Percentiles rank a stretch among this genome's conserved stretches.
Conservation (phyloP, 2,888 invertebrate genomes). For the Leptopilina myrica region DNA sequence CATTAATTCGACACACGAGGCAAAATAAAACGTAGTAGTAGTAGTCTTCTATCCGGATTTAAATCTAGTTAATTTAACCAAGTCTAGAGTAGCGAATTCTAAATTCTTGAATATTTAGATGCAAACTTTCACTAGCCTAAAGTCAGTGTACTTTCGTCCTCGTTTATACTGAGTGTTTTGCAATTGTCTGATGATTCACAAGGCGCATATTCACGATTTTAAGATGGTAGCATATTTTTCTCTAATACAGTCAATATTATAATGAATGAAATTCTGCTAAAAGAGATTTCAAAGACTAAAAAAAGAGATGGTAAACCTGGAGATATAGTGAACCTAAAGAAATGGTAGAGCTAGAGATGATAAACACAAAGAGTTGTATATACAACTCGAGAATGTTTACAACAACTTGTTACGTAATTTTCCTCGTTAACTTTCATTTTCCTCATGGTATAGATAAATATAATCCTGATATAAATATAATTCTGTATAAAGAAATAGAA, state of each 20-base stretch:
- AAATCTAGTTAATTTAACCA: slow-evolving; percentile 5
- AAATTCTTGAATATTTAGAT: slow-evolving; percentile 50
- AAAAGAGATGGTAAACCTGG: no score
- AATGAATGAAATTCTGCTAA: background rate
- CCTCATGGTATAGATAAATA: no score
- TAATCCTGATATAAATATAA: no score
- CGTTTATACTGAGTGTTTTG: slow-evolving; percentile 8
- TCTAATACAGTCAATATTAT: background rate
- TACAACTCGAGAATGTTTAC: no score
- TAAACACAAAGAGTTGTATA: no score
- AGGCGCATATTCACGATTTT: background rate
- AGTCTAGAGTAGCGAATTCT: slow-evolving; percentile 59
- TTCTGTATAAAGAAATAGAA: no score
- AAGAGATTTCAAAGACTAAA: no score
- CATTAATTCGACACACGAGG: no score
- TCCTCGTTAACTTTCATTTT: no score
- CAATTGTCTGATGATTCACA: slow-evolving; percentile 28
- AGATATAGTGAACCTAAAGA: no score
- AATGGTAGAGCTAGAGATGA: no score
- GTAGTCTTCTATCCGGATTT: background rate
- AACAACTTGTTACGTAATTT: no score
- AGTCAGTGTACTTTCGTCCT: slow-evolving; percentile 52
- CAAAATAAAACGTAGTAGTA: slow-evolving; percentile 45
- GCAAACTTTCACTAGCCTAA: slow-evolving; percentile 69
- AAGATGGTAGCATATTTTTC: background rate